Conservation (phyloP, 2,888 invertebrate genomes). For the Ramazzottius varieornatus region DNA sequence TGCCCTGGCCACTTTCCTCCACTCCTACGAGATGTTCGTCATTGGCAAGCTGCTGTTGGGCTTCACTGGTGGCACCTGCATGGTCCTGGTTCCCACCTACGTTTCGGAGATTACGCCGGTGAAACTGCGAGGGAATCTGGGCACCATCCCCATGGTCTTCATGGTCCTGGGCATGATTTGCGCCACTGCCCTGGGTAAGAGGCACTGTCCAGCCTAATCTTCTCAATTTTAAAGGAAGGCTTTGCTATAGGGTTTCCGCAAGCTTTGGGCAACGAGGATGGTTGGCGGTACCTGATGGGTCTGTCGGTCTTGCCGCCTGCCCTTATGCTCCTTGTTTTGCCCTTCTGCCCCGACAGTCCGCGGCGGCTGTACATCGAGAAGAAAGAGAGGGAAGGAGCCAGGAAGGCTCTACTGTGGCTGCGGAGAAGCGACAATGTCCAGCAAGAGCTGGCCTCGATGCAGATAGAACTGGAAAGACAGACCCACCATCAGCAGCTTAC, state of each 20-base stretch:
- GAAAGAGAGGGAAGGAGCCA: neutral
- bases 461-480: neutral
- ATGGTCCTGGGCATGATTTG: neutral
- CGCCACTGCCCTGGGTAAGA: neutral
- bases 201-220: too few species aligned
- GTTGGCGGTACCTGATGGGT: neutral
- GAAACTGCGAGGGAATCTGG: neutral
- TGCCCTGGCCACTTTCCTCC: neutral
- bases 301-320: neutral
- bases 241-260: too few species aligned
- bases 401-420: neutral
- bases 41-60: neutral
- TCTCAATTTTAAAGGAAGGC: too few species aligned
- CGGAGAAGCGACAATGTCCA: neutral
- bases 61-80: neutral
- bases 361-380: neutral
- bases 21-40: neutral
- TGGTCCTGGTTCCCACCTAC: neutral
- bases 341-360: neutral
- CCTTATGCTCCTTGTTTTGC: neutral
- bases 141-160: neutral
- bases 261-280: neutral
- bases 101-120: neutral
- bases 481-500: neutral
- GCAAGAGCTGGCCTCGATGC: neutral